Evolutionary conservation across 2,888 invertebrate genomes (phyloP).

Genomic region (Chrysolina oricalcia): DNA sequence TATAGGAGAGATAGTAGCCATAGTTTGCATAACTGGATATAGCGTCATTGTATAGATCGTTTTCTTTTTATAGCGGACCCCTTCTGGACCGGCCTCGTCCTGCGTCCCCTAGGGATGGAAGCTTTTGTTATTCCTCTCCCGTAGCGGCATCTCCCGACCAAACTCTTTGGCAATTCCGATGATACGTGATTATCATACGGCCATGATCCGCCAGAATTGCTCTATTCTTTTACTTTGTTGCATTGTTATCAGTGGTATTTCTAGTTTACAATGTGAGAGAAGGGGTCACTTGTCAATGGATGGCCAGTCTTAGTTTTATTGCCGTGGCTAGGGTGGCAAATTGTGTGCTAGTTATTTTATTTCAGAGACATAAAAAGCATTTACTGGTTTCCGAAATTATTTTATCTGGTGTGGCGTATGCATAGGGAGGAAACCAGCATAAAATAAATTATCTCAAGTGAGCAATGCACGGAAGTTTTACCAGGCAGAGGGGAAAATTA

Average conservation of each 20-base stretch:
- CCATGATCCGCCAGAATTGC: conserved; percentile 53
- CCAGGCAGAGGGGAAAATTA: too few relatives aligned
- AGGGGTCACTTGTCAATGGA: conserved; percentile 6
- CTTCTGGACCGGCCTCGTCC: conserved; percentile 59
- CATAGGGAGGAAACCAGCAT: too few relatives aligned
- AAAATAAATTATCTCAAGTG: too few relatives aligned
- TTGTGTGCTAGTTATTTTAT: conserved; percentile 42
- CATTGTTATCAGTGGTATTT: conserved; percentile 43
- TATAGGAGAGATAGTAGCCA: conserved; percentile 68
- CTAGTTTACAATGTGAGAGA: conserved; percentile 30
- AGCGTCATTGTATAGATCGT: conserved; percentile 68
- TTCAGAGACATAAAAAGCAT: conserved; percentile 37
- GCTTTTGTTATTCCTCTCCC: conserved; percentile 41
- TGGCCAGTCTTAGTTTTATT: conserved; percentile 11
- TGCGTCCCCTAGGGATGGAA: conserved; percentile 46
- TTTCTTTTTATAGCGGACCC: conserved; percentile 67
- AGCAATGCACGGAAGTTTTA: too few relatives aligned
- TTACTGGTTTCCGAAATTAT: conserved; percentile 40
- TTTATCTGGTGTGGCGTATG: neutral
- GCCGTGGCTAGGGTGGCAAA: conserved; percentile 18
- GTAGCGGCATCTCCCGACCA: conserved; percentile 35
- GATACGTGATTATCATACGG: conserved; percentile 69
- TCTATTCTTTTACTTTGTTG: conserved; percentile 56
- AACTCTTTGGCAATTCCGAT: conserved; percentile 65
- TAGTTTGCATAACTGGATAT: conserved; percentile 70